A percentile compares a stretch with the other conserved stretches of the same genome.
Conservation (phyloP, 2,888 invertebrate species). For the Cremastinae sp. region DNA sequence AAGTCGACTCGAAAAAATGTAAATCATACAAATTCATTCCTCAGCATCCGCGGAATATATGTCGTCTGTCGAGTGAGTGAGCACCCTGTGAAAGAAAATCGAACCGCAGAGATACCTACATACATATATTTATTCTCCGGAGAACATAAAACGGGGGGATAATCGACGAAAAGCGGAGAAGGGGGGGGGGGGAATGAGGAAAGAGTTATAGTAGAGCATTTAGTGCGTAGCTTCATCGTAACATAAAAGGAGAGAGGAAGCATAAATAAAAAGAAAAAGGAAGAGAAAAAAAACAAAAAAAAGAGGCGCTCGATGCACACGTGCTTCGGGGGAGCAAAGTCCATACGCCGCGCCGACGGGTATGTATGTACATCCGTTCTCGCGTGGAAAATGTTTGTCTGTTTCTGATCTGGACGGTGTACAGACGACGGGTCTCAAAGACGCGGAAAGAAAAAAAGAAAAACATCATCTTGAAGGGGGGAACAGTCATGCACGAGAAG, state of each 20-base stretch:
- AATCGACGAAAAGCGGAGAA: neutral
- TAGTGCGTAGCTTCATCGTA: constrained; percentile 21
- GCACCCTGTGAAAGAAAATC: neutral
- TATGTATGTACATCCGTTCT: neutral
- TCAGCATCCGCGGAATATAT: too few species aligned
- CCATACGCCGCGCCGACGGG: too few species aligned
- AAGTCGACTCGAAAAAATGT: too few species aligned
- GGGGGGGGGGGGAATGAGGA: constrained; percentile 9
- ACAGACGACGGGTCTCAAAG: neutral
- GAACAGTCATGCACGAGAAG: too few species aligned
- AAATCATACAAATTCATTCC: too few species aligned
- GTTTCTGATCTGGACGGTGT: too few species aligned
- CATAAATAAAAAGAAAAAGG: neutral
- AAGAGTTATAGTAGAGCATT: constrained; percentile 38
- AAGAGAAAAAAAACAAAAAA: constrained; percentile 8
- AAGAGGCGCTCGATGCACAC: constrained; percentile 33
- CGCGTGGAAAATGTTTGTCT: neutral
- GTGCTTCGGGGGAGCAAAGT: constrained; percentile 32
- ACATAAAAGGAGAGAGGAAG: neutral
- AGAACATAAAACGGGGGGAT: neutral
- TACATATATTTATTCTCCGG: neutral
- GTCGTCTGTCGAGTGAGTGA: too few species aligned
- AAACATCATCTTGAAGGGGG: too few species aligned
- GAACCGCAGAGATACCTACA: too few species aligned
- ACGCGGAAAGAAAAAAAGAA: constrained; percentile 9